Base-by-base conservation (phyloP, 2,797 vertebrate genomes). In the Schizopygopsis malacanthus region DNA sequence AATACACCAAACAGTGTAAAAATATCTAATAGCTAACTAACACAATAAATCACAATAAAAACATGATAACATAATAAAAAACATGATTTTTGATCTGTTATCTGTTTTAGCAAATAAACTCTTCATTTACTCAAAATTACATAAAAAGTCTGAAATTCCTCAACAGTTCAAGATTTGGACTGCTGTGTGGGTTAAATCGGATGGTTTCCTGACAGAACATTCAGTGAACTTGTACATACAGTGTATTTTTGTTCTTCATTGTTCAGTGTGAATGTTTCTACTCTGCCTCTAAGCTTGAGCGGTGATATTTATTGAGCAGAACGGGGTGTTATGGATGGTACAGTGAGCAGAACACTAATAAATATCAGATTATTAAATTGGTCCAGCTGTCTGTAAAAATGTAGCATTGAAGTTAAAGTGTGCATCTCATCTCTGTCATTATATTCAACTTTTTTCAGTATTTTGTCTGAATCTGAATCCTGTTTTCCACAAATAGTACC, bases 261-360 rank as follows among this genome's bases (percentile, higher is more conserved):
- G 65, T 37, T 56, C 37, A 54, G 15, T 43, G 15, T 71, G 50
- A 59, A 28, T 12, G 50, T 71, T 82, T 43, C 22, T 80, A 3
- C 18, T 56, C 22, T 82, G 80, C 65, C 28, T 70, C 63, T 81
- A 15, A 70, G 20, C 33, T 50, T 70, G 47, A 41, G 12, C 4
- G 13, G 0, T 54, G 43, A 69, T 54, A 54, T 70, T 81, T 54
- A 6, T 37, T 41, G 50, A 47, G 11, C 16, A 33, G 52, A 72
- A 59, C 6, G 15, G 25, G 11, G 16, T 43, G 25, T 61, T 72
- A 45, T 33, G 52, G 52, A 9, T 43, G 39, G 56, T 72, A 59
- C 52, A 45, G 25, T 61, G 37, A 69, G 20, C 45, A 81, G 50
- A 81, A 70, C 15, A 50, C 47, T 71, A 43, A 82, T 59, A 59